Evolutionary conservation across 2,888 invertebrate genomes (phyloP), one percentile per base, ranked within the genome.

Genomic region (Nineta flava): DNA sequence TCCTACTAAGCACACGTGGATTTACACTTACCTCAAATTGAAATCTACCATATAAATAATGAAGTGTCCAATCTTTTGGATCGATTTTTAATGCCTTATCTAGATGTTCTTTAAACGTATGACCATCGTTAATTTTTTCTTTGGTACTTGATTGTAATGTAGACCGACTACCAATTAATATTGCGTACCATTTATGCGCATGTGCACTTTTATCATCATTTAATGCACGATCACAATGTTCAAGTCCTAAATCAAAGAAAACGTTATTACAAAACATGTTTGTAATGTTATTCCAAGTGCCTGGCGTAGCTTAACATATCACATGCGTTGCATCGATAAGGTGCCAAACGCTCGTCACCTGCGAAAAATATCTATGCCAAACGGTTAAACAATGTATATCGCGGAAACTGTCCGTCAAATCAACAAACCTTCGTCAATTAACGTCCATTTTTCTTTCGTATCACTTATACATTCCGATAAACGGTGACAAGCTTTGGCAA

Each of bases 111-210:
- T 80, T 81, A 59, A 83, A 84, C 17, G 67, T 58, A 58, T 71
- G 71, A 1, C 82, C 83, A 62, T 77, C 77, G 55, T 71, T 62
- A 47, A 85, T 79, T 65, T 75, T 79, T 41, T 81, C 79, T 58
- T 76, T 76, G 2, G 71, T 69, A 40, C 54, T 44, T 1, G 76
- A 66, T 49, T 76, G 70, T 59, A 71, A 77, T 50, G 81, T 76
- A 31, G 74, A 73, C 47, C 77, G 65, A 45, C 72, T 67, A 13
- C 83, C 83, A 46, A 82, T 59, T 12, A 81, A 70, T 46, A 84
- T 77, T 2, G 83, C 84, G 62, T 71, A 77, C 83, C 84, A 85
- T 64, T 84, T 85, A 63, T 83, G 81, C 13, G 77, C 72, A 57
- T 80, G 74, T 1, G 75, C 67, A 57, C 72, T 67, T 16, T 66